phyloP scores from a whole-genome alignment of 2,888 invertebrate genomes.

The Callimorpha dominula region DNA sequence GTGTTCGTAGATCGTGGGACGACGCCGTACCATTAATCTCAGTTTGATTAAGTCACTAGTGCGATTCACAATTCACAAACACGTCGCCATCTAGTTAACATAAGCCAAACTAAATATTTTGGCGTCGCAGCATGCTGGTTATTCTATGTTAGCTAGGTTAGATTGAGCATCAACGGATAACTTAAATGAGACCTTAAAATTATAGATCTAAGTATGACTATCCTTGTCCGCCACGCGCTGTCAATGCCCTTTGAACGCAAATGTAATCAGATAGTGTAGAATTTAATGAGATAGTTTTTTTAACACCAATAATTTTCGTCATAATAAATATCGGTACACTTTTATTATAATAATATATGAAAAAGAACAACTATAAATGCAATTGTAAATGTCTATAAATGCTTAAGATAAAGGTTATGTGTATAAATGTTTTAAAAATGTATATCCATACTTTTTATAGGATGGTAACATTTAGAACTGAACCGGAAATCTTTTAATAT shows the following conservation, averaged over 20 bases:
- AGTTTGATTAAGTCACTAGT: not conserved
- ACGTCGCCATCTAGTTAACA: not conserved
- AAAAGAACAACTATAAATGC: not conserved
- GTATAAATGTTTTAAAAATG: not conserved
- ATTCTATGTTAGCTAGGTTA: not conserved
- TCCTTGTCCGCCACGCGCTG: not conserved
- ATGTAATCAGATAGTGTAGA: constrained; percentile 1
- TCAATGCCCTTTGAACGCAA: not conserved
- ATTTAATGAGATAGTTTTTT: not conserved
- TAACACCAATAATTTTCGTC: not conserved
- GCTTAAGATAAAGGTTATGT: not conserved
- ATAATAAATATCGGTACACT: not conserved
- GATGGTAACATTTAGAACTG: not conserved
- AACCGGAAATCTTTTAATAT: not conserved
- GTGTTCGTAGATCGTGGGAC: not conserved
- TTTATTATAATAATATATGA: not conserved
- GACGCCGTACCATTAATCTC: not conserved
- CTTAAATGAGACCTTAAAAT: not conserved
- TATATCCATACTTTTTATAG: not conserved
- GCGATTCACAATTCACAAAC: not conserved
- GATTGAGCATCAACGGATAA: not conserved
- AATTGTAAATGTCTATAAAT: not conserved
- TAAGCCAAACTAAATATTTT: not conserved
- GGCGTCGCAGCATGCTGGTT: not conserved
- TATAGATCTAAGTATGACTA: too few species aligned